Evolutionary conservation across 2,797 vertebrate genomes (phyloP).

Genomic region (Pteropus rufus): DNA sequence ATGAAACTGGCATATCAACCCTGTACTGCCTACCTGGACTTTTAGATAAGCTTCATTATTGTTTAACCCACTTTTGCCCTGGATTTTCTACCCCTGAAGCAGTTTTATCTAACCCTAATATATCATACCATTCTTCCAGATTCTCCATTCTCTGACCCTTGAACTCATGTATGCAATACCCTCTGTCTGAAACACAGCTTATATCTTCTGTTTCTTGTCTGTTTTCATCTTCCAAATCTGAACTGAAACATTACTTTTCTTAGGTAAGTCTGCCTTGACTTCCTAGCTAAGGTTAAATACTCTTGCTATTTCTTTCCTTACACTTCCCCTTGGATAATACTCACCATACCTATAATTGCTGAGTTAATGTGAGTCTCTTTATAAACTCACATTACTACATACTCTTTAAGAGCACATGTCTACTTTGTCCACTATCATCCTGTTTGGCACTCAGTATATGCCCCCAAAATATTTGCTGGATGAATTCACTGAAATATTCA

Average conservation of each 20-base stretch:
- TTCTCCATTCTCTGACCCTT: background rate
- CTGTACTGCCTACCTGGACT: background rate
- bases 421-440: background rate
- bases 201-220: background rate
- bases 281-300: background rate
- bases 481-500: background rate
- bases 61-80: background rate
- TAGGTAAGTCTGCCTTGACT: background rate
- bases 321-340: background rate
- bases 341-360: background rate
- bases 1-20: background rate
- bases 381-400: background rate
- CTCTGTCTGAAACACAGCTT: background rate
- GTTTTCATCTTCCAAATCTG: background rate
- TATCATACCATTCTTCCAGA: background rate
- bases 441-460: background rate
- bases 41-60: background rate
- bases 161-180: background rate
- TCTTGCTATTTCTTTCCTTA: background rate
- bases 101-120: background rate
- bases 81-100: background rate
- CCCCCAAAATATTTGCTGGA: constrained; percentile 31
- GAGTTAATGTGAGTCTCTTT: background rate
- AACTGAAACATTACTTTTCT: background rate
- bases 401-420: background rate